Evolutionary conservation across 2,888 invertebrate species (phyloP).

Genomic region (Tetanocera ferruginea): DNA sequence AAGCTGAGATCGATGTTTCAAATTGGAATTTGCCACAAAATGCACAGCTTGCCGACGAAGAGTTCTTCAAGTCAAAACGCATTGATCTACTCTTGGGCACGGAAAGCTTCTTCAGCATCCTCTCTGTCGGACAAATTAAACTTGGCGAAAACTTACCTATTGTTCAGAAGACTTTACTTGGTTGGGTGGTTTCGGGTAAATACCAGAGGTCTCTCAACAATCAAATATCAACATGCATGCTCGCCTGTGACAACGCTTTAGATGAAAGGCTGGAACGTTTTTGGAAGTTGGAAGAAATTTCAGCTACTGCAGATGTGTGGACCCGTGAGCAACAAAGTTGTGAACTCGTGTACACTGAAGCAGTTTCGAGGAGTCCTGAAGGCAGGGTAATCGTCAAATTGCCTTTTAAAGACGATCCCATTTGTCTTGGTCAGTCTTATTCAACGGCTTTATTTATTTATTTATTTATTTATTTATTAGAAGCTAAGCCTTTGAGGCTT

Average conservation of each 20-base stretch:
- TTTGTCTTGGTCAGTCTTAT: slow-evolving; percentile 1
- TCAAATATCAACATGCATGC: neutral
- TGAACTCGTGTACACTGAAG: slow-evolving; percentile 19
- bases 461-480: too few relatives aligned
- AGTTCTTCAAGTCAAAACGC: slow-evolving; percentile 42
- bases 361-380: too few relatives aligned
- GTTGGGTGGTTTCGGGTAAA: slow-evolving; percentile 39
- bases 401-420: slow-evolving; percentile 32
- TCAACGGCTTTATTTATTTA: too few relatives aligned
- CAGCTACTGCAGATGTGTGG: neutral
- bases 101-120: slow-evolving; percentile 38
- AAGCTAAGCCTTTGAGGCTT: too few relatives aligned
- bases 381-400: slow-evolving; percentile 30
- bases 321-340: slow-evolving; percentile 27
- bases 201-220: neutral
- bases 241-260: neutral
- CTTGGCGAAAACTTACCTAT: too few relatives aligned
- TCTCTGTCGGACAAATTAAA: too few relatives aligned
- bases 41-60: slow-evolving; percentile 43
- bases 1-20: slow-evolving; percentile 9
- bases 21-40: slow-evolving; percentile 35
- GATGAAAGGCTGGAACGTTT: too few relatives aligned
- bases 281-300: too few relatives aligned
- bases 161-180: slow-evolving; percentile 37
- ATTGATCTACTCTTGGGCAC: slow-evolving; percentile 39